Conservation (phyloP, 2,888 invertebrate species). For the Agriopis leucophaearia region DNA sequence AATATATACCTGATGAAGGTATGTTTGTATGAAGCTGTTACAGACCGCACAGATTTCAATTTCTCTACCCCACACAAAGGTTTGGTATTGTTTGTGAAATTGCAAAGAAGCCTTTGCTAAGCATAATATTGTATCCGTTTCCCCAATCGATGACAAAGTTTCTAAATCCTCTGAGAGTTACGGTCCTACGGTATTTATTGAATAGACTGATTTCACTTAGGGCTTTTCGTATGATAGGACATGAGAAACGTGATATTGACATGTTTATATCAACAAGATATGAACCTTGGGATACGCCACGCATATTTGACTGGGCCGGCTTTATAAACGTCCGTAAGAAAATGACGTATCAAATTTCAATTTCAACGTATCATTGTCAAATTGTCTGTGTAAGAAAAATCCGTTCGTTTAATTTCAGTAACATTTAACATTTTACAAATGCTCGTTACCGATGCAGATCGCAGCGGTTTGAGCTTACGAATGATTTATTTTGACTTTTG, state of each 20-base stretch:
- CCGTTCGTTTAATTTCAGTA: too few relatives aligned
- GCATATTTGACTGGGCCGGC: too few relatives aligned
- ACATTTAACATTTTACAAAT: too few relatives aligned
- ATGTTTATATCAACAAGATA: too few relatives aligned
- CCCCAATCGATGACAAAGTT: constrained; percentile 9
- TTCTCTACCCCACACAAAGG: background rate
- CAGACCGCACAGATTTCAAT: background rate
- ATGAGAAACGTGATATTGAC: background rate
- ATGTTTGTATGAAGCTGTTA: background rate
- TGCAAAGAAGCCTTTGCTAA: constrained; percentile 15
- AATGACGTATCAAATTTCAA: too few relatives aligned
- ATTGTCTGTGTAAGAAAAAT: too few relatives aligned
- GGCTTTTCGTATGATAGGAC: background rate
- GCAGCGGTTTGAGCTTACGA: too few relatives aligned
- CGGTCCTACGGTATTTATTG: background rate
- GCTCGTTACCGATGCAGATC: too few relatives aligned
- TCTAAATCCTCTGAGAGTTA: constrained; percentile 23
- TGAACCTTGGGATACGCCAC: too few relatives aligned
- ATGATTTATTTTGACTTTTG: too few relatives aligned
- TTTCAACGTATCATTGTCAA: too few relatives aligned
- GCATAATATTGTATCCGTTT: constrained; percentile 16
- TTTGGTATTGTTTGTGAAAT: constrained; percentile 12
- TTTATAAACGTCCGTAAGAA: too few relatives aligned
- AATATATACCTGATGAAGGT: background rate
- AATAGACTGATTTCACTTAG: constrained; percentile 11